Base-by-base conservation (phyloP, 2,797 vertebrate species). In the Neostethus bicornis region DNA sequence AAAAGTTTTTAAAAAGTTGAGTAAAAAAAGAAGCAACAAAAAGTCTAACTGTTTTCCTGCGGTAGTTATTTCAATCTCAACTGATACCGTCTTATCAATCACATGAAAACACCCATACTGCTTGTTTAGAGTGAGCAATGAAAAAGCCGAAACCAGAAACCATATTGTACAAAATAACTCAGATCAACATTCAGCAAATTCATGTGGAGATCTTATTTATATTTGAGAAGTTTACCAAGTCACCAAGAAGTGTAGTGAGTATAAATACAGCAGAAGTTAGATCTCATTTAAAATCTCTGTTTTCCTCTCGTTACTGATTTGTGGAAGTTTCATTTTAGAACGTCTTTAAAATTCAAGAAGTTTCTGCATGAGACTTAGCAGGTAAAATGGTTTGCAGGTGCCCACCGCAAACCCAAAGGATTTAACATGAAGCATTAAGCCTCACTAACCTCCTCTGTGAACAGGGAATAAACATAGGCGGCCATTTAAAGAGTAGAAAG, bases 401-500 rank as follows among this genome's bases (percentile, higher is more conserved):
- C 60, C 75, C 74, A 44, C 66, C 62, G 26, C 65, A 37, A 54
- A 66, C 67, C 74, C 63, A 77, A 57, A 71, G 61, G 61, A 63
- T 70, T 84, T 73, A 76, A 87, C 83, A 77, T 84, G 70, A 26
- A 42, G 66, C 65, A 55, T 60, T 66, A 20, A 42, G 80, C 76
- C 71, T 75, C 69, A 34, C 58, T 53, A 66, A 56, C 68, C 61
- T 54, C 65, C 64, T 54, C 63, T 61, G 61, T 55, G 58, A 78
- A 75, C 67, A 54, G 53, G 47, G 61, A 54, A 60, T 54, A 76
- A 86, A 87, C 86, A 86, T 53, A 85, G 64, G 51, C 66, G 14
- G 72, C 78, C 86, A 87, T 89, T 90, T 87, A 81, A 79, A 83
- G 80, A 69, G 68, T 44, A 41, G 26, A 21, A 13, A 73, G 73